Conservation (phyloP, 2,888 invertebrate genomes). For the Chrysolina haemoptera region DNA sequence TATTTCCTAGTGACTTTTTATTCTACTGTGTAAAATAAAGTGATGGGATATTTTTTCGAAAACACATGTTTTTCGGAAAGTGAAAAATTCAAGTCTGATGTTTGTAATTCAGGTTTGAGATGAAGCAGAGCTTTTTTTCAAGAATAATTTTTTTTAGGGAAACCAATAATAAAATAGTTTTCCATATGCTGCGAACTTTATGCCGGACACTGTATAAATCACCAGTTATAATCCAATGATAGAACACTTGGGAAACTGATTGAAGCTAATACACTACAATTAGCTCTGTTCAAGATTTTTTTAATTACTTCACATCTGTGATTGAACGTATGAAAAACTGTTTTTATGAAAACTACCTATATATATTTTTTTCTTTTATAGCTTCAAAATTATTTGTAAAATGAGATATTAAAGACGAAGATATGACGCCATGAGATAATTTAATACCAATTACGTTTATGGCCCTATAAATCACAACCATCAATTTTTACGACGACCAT, state of each 20-base stretch:
- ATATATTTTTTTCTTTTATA: conserved; percentile 6
- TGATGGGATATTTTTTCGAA: too few relatives aligned
- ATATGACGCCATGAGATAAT: conserved; percentile 39
- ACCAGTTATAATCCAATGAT: background rate
- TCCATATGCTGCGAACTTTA: too few relatives aligned
- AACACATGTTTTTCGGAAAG: too few relatives aligned
- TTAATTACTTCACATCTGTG: background rate
- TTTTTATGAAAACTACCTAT: background rate
- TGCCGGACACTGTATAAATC: too few relatives aligned
- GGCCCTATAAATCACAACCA: conserved; percentile 50
- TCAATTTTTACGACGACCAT: conserved; percentile 49
- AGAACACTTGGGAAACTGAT: background rate
- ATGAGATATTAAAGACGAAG: conserved; percentile 18
- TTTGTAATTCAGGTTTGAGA: too few relatives aligned
- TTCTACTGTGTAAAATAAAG: too few relatives aligned
- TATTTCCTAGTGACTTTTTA: too few relatives aligned
- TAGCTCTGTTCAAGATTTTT: background rate
- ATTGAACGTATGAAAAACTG: background rate
- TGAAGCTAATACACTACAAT: background rate
- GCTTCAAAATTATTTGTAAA: background rate
- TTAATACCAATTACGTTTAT: conserved; percentile 52
- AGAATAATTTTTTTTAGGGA: too few relatives aligned
- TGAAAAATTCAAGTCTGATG: too few relatives aligned
- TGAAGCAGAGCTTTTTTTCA: too few relatives aligned
- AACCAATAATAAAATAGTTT: too few relatives aligned